Conservation (phyloP, 2,113 vertebrate genomes). For the Gavialis gangeticus region DNA sequence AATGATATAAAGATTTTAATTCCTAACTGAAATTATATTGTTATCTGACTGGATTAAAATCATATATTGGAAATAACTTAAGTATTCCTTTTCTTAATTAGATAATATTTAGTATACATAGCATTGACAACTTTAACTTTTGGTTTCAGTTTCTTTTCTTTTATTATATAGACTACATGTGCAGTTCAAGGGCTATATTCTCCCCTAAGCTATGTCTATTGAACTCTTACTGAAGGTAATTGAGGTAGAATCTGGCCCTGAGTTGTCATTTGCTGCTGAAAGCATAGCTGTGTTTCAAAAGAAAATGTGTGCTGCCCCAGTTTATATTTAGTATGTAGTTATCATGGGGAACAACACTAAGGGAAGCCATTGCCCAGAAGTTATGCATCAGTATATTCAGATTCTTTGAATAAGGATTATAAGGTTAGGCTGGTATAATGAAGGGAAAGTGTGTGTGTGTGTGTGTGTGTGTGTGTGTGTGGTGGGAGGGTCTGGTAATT, state of each 20-base stretch:
- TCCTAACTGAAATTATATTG: not conserved
- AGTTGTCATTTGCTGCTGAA: not conserved
- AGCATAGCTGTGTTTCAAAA: not conserved
- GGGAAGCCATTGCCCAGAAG: not conserved
- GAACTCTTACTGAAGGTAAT: not conserved
- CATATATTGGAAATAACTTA: not conserved
- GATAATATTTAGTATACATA: not conserved
- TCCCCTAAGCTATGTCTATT: not conserved
- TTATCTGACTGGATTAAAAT: not conserved
- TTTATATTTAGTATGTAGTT: not conserved
- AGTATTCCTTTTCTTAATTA: not conserved
- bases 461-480: accelerated
- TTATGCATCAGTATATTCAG: not conserved
- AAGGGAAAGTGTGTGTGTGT: not conserved
- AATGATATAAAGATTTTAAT: not conserved
- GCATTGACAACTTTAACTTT: not conserved
- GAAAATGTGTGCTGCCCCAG: not conserved
- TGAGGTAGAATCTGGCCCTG: not conserved
- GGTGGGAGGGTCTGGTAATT: not conserved
- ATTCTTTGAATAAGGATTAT: conserved; percentile 1
- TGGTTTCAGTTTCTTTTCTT: not conserved
- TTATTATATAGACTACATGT: not conserved
- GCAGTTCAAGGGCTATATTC: not conserved
- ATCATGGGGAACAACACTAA: not conserved
- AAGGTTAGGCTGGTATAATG: not conserved